Base-by-base conservation (phyloP, 2,797 vertebrate genomes). In the Chaetophractus vellerosus region DNA sequence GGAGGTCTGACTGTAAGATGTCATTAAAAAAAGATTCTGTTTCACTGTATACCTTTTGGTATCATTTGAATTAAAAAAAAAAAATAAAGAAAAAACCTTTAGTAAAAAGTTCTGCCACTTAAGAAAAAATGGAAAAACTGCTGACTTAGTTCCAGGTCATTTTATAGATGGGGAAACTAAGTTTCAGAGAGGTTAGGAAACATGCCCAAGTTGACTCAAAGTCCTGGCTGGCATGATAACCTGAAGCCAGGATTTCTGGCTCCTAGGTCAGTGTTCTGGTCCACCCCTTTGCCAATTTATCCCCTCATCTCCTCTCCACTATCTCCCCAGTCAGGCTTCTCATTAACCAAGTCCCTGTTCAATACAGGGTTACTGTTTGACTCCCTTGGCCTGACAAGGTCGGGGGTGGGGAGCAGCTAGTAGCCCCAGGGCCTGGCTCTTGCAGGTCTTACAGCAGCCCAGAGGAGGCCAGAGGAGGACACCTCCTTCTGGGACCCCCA, bases 311-410 rank as follows among this genome's bases (percentile, higher is more conserved):
- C 61, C 28, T 63, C 11, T 71, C 78, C 23, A 36, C 36, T 96
- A 95, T 97, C 96, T 95, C 80, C 63, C 52, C 50, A 41, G 90
- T 23, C 84, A 96, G 90, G 97, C 94, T 98, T 95, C 89, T 97
- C 86, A 98, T 98, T 97, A 98, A 98, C 97, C 68, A 93, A 72
- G 93, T 50, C 50, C 59, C 92, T 52, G 97, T 93, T 98, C 96
- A 96, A 97, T 97, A 97, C 55, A 48, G 71, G 41, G 97, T 98
- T 98, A 97, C 96, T 97, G 95, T 98, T 97, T 98, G 95, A 97
- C 97, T 97, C 90, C 55, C 38, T 68, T 68, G 92, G 90, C 83
- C 92, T 85, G 86, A 76, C 90, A 94, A 94, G 92, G 86, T 95
- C 9, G 16, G 94, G 61, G 50, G 57, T 41, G 26, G 92, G 81